These are phyloP conservation scores for Lutraria lutraria DNA, from an alignment of 2,888 invertebrate species.

Conservation along the genomic window DNA sequence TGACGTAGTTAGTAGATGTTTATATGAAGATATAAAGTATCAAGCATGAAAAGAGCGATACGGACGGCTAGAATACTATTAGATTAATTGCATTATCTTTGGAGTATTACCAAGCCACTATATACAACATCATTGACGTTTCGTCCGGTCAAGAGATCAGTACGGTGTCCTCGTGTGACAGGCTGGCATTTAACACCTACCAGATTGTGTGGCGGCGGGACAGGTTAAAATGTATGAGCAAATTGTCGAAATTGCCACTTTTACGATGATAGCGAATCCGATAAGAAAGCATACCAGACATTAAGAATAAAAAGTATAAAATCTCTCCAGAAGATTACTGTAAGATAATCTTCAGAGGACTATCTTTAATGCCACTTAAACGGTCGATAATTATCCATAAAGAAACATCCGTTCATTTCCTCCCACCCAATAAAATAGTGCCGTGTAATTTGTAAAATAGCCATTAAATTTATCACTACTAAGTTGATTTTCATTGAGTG, in stretches of 20 bases:
- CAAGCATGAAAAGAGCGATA: no score
- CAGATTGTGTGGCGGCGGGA: neutral
- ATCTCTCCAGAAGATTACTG: neutral
- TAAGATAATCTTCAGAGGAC: neutral
- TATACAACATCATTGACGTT: neutral
- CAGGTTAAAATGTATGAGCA: neutral
- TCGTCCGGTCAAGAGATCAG: neutral
- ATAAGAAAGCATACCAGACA: neutral
- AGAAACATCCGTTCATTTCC: neutral
- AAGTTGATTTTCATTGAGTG: slow-evolving; percentile 16
- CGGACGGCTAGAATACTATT: no score
- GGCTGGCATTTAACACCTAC: neutral
- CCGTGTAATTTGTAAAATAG: neutral
- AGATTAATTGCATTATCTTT: no score
- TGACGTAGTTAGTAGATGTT: neutral
- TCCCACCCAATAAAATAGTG: neutral
- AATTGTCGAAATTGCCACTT: neutral
- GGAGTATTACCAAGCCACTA: no score
- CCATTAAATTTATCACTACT: neutral
- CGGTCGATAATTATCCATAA: neutral
- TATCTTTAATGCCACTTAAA: slow-evolving; percentile 15
- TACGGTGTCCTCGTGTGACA: neutral
- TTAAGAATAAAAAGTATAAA: neutral
- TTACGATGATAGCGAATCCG: neutral
- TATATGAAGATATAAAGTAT: no score